These are phyloP conservation scores for Stictocephala bisonia DNA, from an alignment of 2,888 invertebrate genomes.

Conservation along the genomic window DNA sequence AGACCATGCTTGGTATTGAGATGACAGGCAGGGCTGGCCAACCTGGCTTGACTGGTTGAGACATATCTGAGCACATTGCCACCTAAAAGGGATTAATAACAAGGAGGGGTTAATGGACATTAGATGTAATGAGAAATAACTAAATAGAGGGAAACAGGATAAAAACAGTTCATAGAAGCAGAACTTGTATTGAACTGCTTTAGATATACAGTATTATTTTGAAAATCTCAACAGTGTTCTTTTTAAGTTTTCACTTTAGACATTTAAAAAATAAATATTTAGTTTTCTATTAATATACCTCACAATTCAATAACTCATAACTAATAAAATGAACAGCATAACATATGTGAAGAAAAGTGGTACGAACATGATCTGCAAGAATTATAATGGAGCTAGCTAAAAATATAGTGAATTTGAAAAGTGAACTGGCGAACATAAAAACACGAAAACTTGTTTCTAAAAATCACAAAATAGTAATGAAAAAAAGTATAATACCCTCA, in stretches of 20 bases:
- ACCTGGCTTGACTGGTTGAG: constrained; percentile 42
- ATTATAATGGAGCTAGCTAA: too few relatives aligned
- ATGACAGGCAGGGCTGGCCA: constrained; percentile 66
- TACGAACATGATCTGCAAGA: too few relatives aligned
- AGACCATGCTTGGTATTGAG: constrained; percentile 65
- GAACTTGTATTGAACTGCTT: background rate
- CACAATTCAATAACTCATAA: too few relatives aligned
- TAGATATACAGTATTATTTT: background rate
- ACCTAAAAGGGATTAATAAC: constrained; percentile 41
- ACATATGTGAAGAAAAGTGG: too few relatives aligned
- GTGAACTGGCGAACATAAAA: too few relatives aligned
- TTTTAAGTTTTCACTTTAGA: background rate
- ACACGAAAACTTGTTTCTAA: too few relatives aligned
- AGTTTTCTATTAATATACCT: too few relatives aligned
- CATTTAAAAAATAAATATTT: too few relatives aligned
- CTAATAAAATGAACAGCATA: too few relatives aligned
- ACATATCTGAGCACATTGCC: constrained; percentile 73
- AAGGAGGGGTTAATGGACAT: background rate
- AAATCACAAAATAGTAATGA: too few relatives aligned
- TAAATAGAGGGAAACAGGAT: background rate
- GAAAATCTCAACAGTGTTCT: background rate
- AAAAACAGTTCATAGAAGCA: background rate
- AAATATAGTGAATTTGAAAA: too few relatives aligned
- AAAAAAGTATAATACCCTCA: too few relatives aligned
- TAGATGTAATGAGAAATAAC: background rate